Evolutionary conservation across 2,888 invertebrate genomes (phyloP).

Genomic region (Oegoconia quadripuncta): DNA sequence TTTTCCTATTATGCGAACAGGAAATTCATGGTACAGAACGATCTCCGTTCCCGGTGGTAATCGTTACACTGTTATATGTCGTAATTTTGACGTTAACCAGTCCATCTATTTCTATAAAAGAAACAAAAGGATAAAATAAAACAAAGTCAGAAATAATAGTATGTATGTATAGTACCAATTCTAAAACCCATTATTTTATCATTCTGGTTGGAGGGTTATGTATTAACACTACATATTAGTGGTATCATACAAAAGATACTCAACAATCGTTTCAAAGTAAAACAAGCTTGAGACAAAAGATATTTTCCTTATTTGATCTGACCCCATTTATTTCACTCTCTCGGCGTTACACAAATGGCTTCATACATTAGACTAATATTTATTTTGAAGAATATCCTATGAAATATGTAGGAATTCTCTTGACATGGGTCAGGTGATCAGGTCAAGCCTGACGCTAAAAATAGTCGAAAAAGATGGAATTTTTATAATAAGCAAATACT

Average conservation of each 20-base stretch:
- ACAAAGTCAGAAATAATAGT: no score
- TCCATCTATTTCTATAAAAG: neutral
- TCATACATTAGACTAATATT: constrained; percentile 5
- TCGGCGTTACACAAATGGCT: constrained; percentile 1
- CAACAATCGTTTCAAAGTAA: no score
- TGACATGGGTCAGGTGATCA: constrained; percentile 19
- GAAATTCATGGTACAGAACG: no score
- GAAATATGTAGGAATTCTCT: constrained; percentile 16
- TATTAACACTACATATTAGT: no score
- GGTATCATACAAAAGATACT: no score
- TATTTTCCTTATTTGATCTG: neutral
- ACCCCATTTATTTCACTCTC: neutral
- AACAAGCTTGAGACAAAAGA: neutral
- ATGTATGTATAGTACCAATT: no score
- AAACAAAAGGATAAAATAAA: neutral
- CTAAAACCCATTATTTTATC: no score
- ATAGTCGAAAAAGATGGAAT: constrained; percentile 1
- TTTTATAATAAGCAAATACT: constrained; percentile 29
- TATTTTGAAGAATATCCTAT: constrained; percentile 8
- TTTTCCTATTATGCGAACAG: no score
- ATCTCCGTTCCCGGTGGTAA: no score
- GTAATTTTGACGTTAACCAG: no score
- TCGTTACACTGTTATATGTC: no score
- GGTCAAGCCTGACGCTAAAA: constrained; percentile 8
- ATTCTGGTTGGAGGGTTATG: no score